These are phyloP conservation scores for Knipowitschia caucasica DNA, from an alignment of 2,797 vertebrate genomes.

Conservation along the genomic window DNA sequence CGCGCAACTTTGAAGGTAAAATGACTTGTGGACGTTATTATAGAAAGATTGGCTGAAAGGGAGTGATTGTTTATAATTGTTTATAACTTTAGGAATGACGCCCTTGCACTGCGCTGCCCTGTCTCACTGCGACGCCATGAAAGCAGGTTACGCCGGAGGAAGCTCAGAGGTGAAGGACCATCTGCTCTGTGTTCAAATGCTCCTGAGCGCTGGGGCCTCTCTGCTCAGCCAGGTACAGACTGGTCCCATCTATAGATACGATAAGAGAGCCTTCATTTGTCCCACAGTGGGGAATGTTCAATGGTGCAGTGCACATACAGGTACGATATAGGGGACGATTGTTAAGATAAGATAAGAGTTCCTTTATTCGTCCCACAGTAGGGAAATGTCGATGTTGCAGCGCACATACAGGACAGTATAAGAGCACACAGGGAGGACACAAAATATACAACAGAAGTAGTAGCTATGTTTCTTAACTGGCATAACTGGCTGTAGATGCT, in stretches of 20 bases:
- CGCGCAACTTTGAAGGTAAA: constrained; percentile 87
- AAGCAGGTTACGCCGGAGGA: constrained; percentile 51
- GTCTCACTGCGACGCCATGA: constrained; percentile 77
- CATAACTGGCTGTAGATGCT: no score
- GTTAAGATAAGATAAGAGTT: no score
- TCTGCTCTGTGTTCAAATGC: constrained; percentile 76
- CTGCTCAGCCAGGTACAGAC: constrained; percentile 81
- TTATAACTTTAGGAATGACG: constrained; percentile 81
- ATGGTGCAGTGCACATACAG: no score
- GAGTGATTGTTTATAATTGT: neutral
- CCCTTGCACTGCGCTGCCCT: constrained; percentile 87
- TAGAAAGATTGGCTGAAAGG: neutral
- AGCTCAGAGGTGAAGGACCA: constrained; percentile 62
- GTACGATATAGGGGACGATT: no score
- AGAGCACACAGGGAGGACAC: no score
- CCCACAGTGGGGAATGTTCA: neutral
- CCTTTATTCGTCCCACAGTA: no score
- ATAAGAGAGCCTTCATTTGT: neutral
- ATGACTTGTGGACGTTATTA: neutral
- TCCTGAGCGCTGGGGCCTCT: constrained; percentile 78
- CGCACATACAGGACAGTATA: no score
- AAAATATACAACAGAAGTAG: no score
- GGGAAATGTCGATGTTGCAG: no score
- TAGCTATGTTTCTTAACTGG: no score
- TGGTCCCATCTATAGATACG: neutral